Percentiles rank a stretch among this genome's conserved stretches.
Evolutionary conservation across 2,888 invertebrate species (phyloP).

Genomic region (Lycaena phlaeas): DNA sequence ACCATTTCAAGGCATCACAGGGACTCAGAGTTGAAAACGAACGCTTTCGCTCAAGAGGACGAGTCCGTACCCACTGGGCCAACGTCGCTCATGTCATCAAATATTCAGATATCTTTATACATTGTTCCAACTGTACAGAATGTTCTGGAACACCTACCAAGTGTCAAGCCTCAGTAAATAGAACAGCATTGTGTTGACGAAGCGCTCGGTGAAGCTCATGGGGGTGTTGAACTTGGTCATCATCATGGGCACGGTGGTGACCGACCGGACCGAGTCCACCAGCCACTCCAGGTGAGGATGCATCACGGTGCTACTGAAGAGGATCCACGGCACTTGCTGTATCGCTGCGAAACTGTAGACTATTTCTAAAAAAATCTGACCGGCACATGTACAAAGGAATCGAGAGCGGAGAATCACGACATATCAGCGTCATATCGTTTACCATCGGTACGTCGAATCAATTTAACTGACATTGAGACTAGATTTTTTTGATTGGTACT

Average conservation of each 20-base stretch:
- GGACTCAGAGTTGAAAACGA: too few species aligned
- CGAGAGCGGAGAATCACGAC: not conserved
- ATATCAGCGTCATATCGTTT: not conserved
- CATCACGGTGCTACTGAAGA: constrained; percentile 28
- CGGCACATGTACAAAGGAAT: not conserved
- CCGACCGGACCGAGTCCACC: constrained; percentile 33
- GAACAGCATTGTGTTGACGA: constrained; percentile 25
- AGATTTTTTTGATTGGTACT: too few species aligned
- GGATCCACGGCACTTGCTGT: constrained; percentile 41
- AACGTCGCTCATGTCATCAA: too few species aligned
- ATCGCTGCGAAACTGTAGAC: constrained; percentile 34
- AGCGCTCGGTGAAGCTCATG: constrained; percentile 33
- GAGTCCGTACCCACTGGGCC: too few species aligned
- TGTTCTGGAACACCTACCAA: constrained; percentile 25
- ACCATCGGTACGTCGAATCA: too few species aligned
- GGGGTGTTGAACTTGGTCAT: constrained; percentile 29
- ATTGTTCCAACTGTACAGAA: not conserved
- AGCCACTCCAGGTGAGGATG: constrained; percentile 28
- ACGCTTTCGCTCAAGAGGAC: too few species aligned
- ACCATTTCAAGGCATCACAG: too few species aligned
- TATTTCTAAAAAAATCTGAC: not conserved
- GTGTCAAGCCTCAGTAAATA: constrained; percentile 13
- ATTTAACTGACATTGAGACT: too few species aligned
- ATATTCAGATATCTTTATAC: not conserved
- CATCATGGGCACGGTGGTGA: constrained; percentile 30